These are phyloP conservation scores for Rugalucina vietnamica DNA, from an alignment of 2,888 invertebrate genomes.

Conservation along the genomic window DNA sequence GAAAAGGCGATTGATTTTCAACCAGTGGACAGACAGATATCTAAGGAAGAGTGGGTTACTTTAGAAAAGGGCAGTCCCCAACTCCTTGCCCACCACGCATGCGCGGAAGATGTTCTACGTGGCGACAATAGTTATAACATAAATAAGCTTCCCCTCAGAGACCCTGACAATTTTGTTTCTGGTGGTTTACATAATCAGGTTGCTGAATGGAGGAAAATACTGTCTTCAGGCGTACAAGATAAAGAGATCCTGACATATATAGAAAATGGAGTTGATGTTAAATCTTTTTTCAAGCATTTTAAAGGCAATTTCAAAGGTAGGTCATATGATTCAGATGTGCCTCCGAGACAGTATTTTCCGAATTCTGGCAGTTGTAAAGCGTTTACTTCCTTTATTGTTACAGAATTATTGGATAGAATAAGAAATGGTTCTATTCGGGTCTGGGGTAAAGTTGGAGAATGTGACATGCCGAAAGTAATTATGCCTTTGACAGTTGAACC, in stretches of 20 bases:
- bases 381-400: constrained; percentile 23
- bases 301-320: constrained; percentile 38
- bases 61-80: neutral
- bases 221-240: too few species aligned
- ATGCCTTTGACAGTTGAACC: constrained; percentile 41
- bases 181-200: constrained; percentile 21
- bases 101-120: neutral
- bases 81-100: neutral
- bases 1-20: neutral
- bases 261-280: constrained; percentile 21
- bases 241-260: too few species aligned
- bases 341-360: constrained; percentile 26
- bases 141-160: constrained; percentile 26
- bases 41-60: neutral
- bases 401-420: constrained; percentile 16
- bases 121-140: neutral
- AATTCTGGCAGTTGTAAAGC: constrained; percentile 5
- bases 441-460: constrained; percentile 19
- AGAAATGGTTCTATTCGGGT: constrained; percentile 21
- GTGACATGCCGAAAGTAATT: constrained; percentile 18
- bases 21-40: neutral
- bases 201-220: constrained; percentile 3
- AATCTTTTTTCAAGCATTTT: constrained; percentile 19
- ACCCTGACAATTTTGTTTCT: constrained; percentile 32
- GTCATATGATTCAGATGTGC: constrained; percentile 28